Evolutionary conservation across 2,797 vertebrate species (phyloP).

Genomic region (Leptodactylus fallax): DNA sequence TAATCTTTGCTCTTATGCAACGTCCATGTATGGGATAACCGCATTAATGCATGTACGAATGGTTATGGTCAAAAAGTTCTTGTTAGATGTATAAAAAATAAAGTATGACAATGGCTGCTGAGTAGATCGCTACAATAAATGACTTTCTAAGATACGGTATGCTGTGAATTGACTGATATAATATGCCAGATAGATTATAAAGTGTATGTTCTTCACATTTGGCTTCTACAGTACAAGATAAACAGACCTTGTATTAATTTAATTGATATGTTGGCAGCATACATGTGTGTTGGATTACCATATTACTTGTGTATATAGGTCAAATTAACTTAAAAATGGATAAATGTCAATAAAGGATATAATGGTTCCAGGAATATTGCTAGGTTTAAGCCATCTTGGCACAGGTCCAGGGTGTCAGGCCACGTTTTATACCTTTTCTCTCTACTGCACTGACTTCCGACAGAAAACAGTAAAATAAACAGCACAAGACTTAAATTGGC

Average conservation of each 20-base stretch:
- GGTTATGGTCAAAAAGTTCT: not conserved
- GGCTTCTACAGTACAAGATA: too few relatives aligned
- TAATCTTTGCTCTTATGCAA: not conserved
- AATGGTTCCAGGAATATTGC: not conserved
- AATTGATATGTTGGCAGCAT: not conserved
- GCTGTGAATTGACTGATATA: not conserved
- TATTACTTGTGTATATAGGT: not conserved
- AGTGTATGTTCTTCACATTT: not conserved
- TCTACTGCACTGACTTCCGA: constrained; percentile 9
- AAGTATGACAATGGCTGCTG: not conserved
- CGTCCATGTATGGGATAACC: not conserved
- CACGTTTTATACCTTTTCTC: not conserved
- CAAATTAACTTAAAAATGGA: not conserved
- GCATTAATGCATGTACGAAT: not conserved
- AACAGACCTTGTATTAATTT: not conserved
- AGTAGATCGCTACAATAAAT: not conserved
- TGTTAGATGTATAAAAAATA: not conserved
- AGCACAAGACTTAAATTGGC: not conserved
- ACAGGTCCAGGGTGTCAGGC: not conserved
- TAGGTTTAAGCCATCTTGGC: not conserved
- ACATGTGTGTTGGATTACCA: not conserved
- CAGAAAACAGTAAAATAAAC: constrained; percentile 17
- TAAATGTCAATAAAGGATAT: not conserved
- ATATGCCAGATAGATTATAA: not conserved
- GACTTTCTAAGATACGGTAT: not conserved